A percentile compares a stretch with the other conserved stretches of the same genome.
Evolutionary conservation across 2,113 vertebrate species (phyloP).

Genomic region (Myotis brandtii): DNA sequence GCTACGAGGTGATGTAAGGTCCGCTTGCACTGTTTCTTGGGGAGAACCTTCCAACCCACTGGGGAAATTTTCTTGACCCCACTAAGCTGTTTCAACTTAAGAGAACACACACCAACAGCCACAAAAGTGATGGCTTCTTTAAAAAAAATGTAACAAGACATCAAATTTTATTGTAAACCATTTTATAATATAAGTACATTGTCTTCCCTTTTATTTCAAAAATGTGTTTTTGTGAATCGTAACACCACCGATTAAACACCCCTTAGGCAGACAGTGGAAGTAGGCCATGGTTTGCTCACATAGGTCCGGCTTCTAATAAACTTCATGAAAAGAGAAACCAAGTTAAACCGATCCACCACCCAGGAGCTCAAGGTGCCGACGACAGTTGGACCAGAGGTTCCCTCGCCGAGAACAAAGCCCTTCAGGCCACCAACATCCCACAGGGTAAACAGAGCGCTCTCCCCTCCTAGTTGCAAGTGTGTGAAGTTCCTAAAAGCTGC

Average conservation of each 20-base stretch:
- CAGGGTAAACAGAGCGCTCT: conserved; percentile 77
- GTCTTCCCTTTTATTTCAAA: conserved; percentile 82
- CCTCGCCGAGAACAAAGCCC: conserved; percentile 42
- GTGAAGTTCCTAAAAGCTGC: conserved; percentile 67
- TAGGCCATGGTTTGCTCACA: conserved; percentile 70
- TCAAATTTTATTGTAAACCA: conserved; percentile 93
- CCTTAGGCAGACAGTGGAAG: conserved; percentile 73
- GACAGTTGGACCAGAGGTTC: conserved; percentile 63
- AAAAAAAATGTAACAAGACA: conserved; percentile 74
- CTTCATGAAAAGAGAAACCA: conserved; percentile 69
- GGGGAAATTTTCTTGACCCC: background rate
- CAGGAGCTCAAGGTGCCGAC: conserved; percentile 29
- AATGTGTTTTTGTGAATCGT: conserved; percentile 41
- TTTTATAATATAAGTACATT: conserved; percentile 87
- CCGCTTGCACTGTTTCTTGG: background rate
- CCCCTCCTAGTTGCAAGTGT: conserved; percentile 69
- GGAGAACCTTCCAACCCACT: background rate
- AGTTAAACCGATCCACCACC: background rate
- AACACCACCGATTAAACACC: conserved; percentile 77
- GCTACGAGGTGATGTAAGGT: background rate
- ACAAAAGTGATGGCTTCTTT: conserved; percentile 50
- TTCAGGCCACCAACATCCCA: conserved; percentile 66
- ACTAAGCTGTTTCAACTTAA: background rate
- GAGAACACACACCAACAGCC: conserved; percentile 15
- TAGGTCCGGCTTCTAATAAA: conserved; percentile 70